A percentile compares a stretch with the other conserved stretches of the same genome.
Evolutionary conservation across 1,140 invertebrate species (phyloP).

Genomic region (Hydropsyche tenuis): DNA sequence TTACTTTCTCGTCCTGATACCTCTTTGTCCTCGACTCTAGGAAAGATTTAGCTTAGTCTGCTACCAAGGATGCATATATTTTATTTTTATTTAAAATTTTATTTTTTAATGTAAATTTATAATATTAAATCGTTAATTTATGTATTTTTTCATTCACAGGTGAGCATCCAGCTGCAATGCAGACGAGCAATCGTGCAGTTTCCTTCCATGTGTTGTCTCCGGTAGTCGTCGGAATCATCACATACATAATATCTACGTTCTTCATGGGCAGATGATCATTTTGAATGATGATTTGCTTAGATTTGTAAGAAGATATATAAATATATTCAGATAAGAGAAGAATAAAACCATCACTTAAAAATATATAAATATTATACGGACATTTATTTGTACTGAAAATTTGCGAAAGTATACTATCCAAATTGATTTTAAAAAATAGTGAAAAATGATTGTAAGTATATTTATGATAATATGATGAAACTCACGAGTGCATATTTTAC

Average conservation of each 20-base stretch:
- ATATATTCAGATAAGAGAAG: constrained; percentile 17
- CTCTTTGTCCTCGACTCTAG: neutral
- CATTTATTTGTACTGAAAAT: constrained; percentile 50
- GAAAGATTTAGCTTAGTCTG: no score
- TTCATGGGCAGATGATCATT: constrained; percentile 61
- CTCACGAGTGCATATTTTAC: neutral
- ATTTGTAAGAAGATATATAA: constrained; percentile 21
- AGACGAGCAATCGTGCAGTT: constrained; percentile 67
- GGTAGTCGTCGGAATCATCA: constrained; percentile 57
- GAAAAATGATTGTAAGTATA: constrained; percentile 6
- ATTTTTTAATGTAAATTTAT: neutral
- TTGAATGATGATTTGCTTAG: constrained; percentile 47
- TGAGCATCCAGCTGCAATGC: constrained; percentile 80
- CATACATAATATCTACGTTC: constrained; percentile 58
- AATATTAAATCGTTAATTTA: constrained; percentile 11
- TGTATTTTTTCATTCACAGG: constrained; percentile 60
- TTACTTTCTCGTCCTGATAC: constrained; percentile 1
- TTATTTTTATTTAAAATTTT: neutral
- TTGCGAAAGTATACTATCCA: constrained; percentile 36
- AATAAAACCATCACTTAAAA: constrained; percentile 27
- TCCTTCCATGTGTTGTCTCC: constrained; percentile 58
- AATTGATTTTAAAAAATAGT: constrained; percentile 30
- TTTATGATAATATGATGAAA: constrained; percentile 5
- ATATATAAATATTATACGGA: constrained; percentile 32
- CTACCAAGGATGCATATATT: neutral